These are phyloP conservation scores for Neoascia interrupta DNA, from an alignment of 2,888 invertebrate species.

Conservation along the genomic window DNA sequence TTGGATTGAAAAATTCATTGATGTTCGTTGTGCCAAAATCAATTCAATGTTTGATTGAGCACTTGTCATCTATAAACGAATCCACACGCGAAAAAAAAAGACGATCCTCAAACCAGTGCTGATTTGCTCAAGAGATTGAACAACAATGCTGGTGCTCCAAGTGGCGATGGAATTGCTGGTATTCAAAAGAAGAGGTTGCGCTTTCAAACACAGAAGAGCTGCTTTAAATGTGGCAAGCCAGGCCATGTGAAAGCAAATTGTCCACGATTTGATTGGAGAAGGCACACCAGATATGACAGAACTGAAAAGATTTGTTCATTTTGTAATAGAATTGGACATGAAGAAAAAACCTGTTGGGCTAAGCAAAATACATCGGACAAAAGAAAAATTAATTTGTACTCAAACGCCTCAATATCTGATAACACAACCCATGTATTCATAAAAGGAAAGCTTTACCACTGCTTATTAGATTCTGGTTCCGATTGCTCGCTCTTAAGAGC, in stretches of 20 bases:
- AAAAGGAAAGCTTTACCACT: neutral
- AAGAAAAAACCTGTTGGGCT: neutral
- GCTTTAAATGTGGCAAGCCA: neutral
- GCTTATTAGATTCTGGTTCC: slow-evolving; percentile 19
- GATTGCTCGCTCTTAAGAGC: slow-evolving; percentile 24
- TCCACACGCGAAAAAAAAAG: neutral
- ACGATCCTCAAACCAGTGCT: too few species aligned
- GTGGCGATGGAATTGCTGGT: too few species aligned
- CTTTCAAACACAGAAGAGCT: too few species aligned
- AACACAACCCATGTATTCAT: neutral
- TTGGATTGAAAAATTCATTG: neutral
- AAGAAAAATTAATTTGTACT: neutral
- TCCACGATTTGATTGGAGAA: neutral
- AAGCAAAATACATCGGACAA: neutral
- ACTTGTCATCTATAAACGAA: neutral
- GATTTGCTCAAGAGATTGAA: neutral
- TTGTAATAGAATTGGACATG: slow-evolving; percentile 5
- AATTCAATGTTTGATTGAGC: neutral
- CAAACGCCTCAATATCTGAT: neutral
- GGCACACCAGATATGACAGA: too few species aligned
- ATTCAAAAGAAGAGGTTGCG: too few species aligned
- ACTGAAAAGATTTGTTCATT: too few species aligned
- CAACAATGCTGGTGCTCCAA: too few species aligned
- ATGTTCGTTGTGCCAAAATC: neutral
- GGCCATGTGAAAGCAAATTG: slow-evolving; percentile 15